Evolutionary conservation across 2,113 vertebrate genomes (phyloP).

Genomic region (Pandion haliaetus): DNA sequence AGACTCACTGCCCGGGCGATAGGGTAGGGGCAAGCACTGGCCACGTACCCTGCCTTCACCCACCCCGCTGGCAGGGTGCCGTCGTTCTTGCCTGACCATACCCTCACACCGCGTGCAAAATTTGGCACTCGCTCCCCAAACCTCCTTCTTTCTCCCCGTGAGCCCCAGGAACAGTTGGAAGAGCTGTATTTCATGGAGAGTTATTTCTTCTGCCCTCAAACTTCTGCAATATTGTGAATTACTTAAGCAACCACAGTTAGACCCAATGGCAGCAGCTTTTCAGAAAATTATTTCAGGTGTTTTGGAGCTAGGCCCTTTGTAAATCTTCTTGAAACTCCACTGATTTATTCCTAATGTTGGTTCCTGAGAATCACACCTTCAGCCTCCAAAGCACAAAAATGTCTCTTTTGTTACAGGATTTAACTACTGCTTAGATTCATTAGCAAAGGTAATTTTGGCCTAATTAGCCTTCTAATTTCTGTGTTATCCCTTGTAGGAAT

Average conservation of each 20-base stretch:
- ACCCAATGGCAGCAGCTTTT: neutral
- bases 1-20: neutral
- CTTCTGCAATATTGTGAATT: neutral
- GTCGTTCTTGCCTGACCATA: neutral
- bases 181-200: neutral
- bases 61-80: accelerated
- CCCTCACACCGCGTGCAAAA: neutral
- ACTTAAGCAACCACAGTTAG: neutral
- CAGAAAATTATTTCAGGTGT: neutral
- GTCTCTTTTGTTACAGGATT: constrained; percentile 43
- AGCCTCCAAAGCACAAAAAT: neutral
- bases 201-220: neutral
- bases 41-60: neutral
- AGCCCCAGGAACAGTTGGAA: neutral
- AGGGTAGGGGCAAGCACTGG: neutral
- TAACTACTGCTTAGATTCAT: constrained; percentile 61
- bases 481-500: constrained; percentile 64
- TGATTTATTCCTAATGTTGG: neutral
- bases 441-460: constrained; percentile 71
- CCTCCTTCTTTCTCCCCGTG: neutral
- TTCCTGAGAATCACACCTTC: neutral
- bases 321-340: neutral
- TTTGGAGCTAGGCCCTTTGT: neutral
- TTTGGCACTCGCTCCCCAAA: neutral
- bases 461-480: constrained; percentile 72